Evolutionary conservation across 2,113 vertebrate genomes (phyloP).

Genomic region (Proteles cristata): DNA sequence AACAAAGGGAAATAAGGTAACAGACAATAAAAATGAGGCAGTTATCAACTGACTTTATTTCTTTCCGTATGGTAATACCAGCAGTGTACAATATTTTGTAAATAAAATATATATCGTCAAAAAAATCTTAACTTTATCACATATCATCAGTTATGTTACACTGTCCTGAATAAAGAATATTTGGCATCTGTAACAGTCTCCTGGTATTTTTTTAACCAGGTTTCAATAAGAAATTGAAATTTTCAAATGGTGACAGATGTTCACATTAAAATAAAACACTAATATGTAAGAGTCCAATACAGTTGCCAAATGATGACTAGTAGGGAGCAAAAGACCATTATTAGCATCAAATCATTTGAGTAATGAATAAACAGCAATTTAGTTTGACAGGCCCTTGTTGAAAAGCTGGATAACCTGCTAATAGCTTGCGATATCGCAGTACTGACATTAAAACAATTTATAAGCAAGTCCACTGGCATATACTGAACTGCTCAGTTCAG

Average conservation of each 20-base stretch:
- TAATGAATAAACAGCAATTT: slow-evolving; percentile 51
- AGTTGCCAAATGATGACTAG: background rate
- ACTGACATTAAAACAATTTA: background rate
- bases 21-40: slow-evolving; percentile 48
- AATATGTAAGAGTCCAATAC: background rate
- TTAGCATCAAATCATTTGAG: background rate
- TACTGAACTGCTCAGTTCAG: background rate
- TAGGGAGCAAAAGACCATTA: background rate
- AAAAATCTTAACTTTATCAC: slow-evolving; percentile 13
- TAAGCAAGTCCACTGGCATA: background rate
- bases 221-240: slow-evolving; percentile 13
- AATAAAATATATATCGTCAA: slow-evolving; percentile 64
- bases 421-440: background rate
- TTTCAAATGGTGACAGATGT: slow-evolving; percentile 50
- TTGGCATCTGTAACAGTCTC: slow-evolving; percentile 72
- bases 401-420: slow-evolving; percentile 33
- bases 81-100: slow-evolving; percentile 72
- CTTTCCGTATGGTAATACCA: slow-evolving; percentile 82
- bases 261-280: slow-evolving; percentile 56
- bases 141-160: slow-evolving; percentile 40
- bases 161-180: slow-evolving; percentile 62
- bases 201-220: slow-evolving; percentile 42
- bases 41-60: slow-evolving; percentile 85
- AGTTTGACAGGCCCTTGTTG: background rate
- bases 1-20: slow-evolving; percentile 29